A percentile compares a stretch with the other conserved stretches of the same genome.
Evolutionary conservation across 2,113 vertebrate species (phyloP).

Genomic region (Larimichthys crocea): DNA sequence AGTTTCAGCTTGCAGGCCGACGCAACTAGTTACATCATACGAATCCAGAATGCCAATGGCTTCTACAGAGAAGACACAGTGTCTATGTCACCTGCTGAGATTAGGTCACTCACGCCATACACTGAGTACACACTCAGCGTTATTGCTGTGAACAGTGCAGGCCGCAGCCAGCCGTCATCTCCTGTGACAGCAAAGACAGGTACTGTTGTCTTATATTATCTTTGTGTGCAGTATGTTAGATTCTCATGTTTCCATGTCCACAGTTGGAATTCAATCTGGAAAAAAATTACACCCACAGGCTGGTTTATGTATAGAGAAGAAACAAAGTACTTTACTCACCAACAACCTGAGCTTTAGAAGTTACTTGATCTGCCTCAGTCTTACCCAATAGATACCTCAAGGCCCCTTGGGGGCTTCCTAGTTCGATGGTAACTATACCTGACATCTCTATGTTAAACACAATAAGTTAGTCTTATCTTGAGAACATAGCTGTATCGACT

Average conservation of each 20-base stretch:
- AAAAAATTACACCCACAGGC: not conserved
- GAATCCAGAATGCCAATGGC: slow-evolving; percentile 77
- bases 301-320: slow-evolving; percentile 29
- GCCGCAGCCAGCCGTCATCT: slow-evolving; percentile 88
- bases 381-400: slow-evolving; percentile 25
- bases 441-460: slow-evolving; percentile 47
- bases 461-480: slow-evolving; percentile 57
- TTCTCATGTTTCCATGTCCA: not conserved
- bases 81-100: slow-evolving; percentile 85
- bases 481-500: slow-evolving; percentile 27
- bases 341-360: slow-evolving; percentile 34
- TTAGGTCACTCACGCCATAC: slow-evolving; percentile 85
- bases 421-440: slow-evolving; percentile 60
- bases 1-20: slow-evolving; percentile 84
- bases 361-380: slow-evolving; percentile 64
- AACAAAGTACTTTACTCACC: slow-evolving; percentile 53
- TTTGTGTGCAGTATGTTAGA: not conserved
- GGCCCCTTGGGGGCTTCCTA: slow-evolving; percentile 31
- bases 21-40: slow-evolving; percentile 87
- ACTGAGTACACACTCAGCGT: slow-evolving; percentile 89
- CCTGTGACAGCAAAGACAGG: slow-evolving; percentile 89
- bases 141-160: slow-evolving; percentile 85
- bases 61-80: slow-evolving; percentile 84
- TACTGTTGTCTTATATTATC: slow-evolving; percentile 56
- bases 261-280: not conserved